Conservation (phyloP, 2,797 vertebrate species). For the Moxostoma hubbsi region DNA sequence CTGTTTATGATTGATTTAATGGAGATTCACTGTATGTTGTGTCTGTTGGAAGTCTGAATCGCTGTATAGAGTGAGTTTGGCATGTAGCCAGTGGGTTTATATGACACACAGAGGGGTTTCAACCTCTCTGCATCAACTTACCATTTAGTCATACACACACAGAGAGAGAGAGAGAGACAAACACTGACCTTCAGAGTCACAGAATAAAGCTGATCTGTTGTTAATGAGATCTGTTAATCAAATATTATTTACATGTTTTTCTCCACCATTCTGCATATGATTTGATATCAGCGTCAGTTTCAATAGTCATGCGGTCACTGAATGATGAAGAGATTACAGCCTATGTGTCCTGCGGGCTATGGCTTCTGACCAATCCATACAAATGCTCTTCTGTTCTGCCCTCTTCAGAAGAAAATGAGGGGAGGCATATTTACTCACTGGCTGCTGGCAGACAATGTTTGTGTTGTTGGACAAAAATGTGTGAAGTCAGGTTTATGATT, state of each 20-base stretch:
- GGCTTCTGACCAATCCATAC: constrained; percentile 21
- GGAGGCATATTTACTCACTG: constrained; percentile 39
- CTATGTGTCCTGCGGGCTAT: neutral
- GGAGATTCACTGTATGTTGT: constrained; percentile 12
- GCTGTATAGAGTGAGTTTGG: constrained; percentile 1
- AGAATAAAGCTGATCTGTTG: neutral
- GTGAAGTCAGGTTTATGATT: constrained; percentile 41
- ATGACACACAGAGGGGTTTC: constrained; percentile 23
- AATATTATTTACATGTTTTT: neutral
- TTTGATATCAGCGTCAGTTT: constrained; percentile 21
- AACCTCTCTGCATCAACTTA: constrained; percentile 10
- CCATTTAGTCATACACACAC: neutral
- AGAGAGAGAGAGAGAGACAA: neutral
- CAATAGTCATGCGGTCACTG: constrained; percentile 10
- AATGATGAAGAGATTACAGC: neutral
- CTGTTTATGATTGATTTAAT: constrained; percentile 21
- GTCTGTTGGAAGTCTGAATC: constrained; percentile 6
- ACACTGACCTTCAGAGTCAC: neutral
- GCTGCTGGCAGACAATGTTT: neutral
- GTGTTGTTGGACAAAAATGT: constrained; percentile 34
- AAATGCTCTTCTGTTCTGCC: constrained; percentile 31
- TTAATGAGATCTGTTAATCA: neutral
- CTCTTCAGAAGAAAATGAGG: constrained; percentile 17
- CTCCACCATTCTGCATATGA: constrained; percentile 7
- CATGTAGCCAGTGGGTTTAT: constrained; percentile 23